Evolutionary conservation across 2,113 vertebrate genomes (phyloP).

Genomic region (Poeciliopsis turrubarensis): DNA sequence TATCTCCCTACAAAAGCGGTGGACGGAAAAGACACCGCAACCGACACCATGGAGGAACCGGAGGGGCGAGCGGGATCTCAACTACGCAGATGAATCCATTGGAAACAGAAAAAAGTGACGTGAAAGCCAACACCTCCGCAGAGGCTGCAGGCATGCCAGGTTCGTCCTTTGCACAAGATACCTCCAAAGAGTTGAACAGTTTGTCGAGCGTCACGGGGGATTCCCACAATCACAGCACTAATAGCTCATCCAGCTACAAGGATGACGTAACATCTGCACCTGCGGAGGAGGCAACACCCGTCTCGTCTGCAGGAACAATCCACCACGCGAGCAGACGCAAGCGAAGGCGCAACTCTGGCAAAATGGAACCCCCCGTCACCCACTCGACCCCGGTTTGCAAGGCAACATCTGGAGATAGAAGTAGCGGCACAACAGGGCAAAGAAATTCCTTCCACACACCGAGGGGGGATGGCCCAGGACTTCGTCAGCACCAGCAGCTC

Average conservation of each 20-base stretch:
- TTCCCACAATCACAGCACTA: conserved; percentile 76
- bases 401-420: conserved; percentile 45
- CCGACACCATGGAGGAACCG: conserved; percentile 75
- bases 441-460: conserved; percentile 63
- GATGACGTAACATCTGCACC: conserved; percentile 74
- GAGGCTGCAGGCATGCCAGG: conserved; percentile 23
- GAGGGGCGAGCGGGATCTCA: conserved; percentile 57
- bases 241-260: conserved; percentile 76
- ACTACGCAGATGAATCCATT: conserved; percentile 50
- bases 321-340: conserved; percentile 81
- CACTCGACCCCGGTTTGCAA: conserved; percentile 58
- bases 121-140: conserved; percentile 35
- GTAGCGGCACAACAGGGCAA: conserved; percentile 10
- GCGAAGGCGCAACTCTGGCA: conserved; percentile 87
- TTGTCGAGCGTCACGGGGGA: conserved; percentile 48
- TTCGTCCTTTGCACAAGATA: conserved; percentile 60
- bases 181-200: conserved; percentile 78
- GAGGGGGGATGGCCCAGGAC: conserved; percentile 44
- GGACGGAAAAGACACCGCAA: conserved; percentile 87
- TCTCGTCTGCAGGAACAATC: conserved; percentile 50
- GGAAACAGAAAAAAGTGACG: conserved; percentile 68
- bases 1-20: conserved; percentile 83
- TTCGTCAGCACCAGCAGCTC: conserved; percentile 60
- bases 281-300: conserved; percentile 74
- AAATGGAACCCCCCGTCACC: conserved; percentile 75